A percentile compares a stretch with the other conserved stretches of the same genome.
phyloP scores from a whole-genome alignment of 1,140 invertebrate genomes.

The Aphidius gifuensis region DNA sequence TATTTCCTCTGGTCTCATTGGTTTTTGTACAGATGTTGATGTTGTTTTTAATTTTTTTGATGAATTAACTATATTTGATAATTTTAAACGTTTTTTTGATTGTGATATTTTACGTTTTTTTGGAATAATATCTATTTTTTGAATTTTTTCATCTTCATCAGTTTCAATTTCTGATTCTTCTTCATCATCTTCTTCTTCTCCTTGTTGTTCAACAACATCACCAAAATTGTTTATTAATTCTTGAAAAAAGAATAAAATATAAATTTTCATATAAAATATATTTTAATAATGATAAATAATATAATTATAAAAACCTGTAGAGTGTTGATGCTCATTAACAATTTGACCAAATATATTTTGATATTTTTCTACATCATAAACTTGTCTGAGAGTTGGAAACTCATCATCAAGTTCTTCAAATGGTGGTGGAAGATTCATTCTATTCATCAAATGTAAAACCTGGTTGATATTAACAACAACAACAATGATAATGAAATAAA shows the following conservation, averaged over 20 bases:
- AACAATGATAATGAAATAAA: neutral
- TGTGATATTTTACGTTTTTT: slow-evolving; percentile 60
- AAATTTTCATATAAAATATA: no score
- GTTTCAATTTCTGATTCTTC: slow-evolving; percentile 82
- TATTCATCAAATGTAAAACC: slow-evolving; percentile 92
- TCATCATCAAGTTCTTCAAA: slow-evolving; percentile 63
- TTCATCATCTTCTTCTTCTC: slow-evolving; percentile 40
- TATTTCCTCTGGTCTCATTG: slow-evolving; percentile 60
- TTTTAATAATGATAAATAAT: no score
- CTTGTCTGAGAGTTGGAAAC: slow-evolving; percentile 45
- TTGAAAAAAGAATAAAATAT: no score
- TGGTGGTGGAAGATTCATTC: slow-evolving; percentile 87
- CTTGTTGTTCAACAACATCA: slow-evolving; percentile 1
- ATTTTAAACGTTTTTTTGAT: slow-evolving; percentile 59
- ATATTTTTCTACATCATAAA: slow-evolving; percentile 48
- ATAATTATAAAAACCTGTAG: no score
- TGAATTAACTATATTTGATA: slow-evolving; percentile 62
- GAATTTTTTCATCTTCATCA: slow-evolving; percentile 57
- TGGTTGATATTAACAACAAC: slow-evolving; percentile 36
- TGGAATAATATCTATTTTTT: slow-evolving; percentile 50
- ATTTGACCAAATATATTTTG: slow-evolving; percentile 51
- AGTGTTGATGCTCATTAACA: slow-evolving; percentile 37
- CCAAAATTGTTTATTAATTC: neutral
- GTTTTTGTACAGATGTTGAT: slow-evolving; percentile 45
- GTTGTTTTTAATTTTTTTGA: slow-evolving; percentile 38